Conservation (phyloP, 2,888 invertebrate species). For the Stenurella melanura region DNA sequence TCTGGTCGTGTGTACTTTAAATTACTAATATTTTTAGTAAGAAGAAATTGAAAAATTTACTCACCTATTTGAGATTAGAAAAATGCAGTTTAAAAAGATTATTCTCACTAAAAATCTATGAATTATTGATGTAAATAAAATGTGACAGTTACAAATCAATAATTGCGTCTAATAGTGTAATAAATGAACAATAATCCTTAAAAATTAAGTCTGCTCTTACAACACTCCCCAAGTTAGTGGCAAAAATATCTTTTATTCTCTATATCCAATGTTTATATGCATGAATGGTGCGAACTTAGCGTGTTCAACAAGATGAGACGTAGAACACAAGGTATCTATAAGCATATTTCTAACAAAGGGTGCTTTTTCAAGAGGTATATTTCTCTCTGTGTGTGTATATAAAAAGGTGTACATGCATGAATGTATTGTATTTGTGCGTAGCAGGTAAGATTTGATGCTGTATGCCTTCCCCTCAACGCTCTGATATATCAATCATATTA, state of each 20-base stretch:
- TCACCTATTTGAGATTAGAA: too few relatives aligned
- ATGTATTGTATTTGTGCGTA: slow-evolving; percentile 53
- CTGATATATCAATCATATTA: slow-evolving; percentile 72
- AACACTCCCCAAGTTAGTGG: too few relatives aligned
- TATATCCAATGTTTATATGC: slow-evolving; percentile 48
- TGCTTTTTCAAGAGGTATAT: slow-evolving; percentile 52
- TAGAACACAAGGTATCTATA: slow-evolving; percentile 57
- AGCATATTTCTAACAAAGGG: slow-evolving; percentile 47
- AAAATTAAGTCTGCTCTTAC: too few relatives aligned
- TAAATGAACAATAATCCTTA: too few relatives aligned
- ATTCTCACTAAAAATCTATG: too few relatives aligned
- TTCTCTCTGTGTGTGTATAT: slow-evolving; percentile 43
- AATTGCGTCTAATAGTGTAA: too few relatives aligned
- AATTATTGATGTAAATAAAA: too few relatives aligned
- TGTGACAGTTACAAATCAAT: too few relatives aligned
- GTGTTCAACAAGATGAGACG: slow-evolving; percentile 64
- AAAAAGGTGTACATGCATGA: slow-evolving; percentile 55
- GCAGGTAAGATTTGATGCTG: slow-evolving; percentile 54
- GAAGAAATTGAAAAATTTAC: too few relatives aligned
- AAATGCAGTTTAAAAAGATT: too few relatives aligned
- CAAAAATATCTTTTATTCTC: slow-evolving; percentile 6
- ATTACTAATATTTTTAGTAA: too few relatives aligned
- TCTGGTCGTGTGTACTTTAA: too few relatives aligned
- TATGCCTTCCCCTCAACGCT: slow-evolving; percentile 65
- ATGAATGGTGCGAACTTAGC: slow-evolving; percentile 55